Evolutionary conservation across 2,888 invertebrate genomes (phyloP).

Genomic region (Pseudoips prasinana): DNA sequence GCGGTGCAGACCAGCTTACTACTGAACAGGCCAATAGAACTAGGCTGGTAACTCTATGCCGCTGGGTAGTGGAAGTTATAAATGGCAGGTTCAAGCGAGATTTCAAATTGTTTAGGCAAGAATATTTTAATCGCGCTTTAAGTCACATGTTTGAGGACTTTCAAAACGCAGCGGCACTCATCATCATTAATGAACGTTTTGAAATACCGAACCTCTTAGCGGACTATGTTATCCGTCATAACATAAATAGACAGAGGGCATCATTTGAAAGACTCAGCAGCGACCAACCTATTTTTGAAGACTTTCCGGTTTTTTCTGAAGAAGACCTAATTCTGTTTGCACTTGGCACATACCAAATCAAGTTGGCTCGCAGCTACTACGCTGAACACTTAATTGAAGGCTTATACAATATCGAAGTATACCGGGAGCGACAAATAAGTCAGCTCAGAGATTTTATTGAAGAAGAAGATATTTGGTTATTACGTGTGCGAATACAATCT

Average conservation of each 20-base stretch:
- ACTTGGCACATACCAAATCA: constrained; percentile 9
- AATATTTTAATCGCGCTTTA: constrained; percentile 2
- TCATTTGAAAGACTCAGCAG: background rate
- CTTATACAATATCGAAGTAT: constrained; percentile 7
- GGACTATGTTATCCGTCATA: background rate
- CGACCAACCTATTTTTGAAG: background rate
- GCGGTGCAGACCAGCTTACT: constrained; percentile 1
- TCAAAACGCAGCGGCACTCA: background rate
- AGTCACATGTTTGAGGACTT: constrained; percentile 1
- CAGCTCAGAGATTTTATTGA: background rate
- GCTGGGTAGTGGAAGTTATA: constrained; percentile 4
- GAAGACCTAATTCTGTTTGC: background rate
- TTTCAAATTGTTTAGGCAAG: constrained; percentile 3
- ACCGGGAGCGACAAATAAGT: constrained; percentile 4
- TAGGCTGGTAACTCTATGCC: background rate
- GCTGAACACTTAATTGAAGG: constrained; percentile 7
- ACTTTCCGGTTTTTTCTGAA: background rate
- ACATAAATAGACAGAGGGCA: constrained; percentile 1
- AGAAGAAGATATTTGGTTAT: constrained; percentile 2
- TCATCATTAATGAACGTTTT: background rate
- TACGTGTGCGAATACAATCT: constrained; percentile 4
- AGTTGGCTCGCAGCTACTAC: constrained; percentile 9
- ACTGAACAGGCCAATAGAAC: constrained; percentile 1
- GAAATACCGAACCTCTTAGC: background rate
- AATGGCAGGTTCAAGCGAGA: background rate